Evolutionary conservation across 1,140 invertebrate species (phyloP).

Genomic region (Scaptomyza graminum): DNA sequence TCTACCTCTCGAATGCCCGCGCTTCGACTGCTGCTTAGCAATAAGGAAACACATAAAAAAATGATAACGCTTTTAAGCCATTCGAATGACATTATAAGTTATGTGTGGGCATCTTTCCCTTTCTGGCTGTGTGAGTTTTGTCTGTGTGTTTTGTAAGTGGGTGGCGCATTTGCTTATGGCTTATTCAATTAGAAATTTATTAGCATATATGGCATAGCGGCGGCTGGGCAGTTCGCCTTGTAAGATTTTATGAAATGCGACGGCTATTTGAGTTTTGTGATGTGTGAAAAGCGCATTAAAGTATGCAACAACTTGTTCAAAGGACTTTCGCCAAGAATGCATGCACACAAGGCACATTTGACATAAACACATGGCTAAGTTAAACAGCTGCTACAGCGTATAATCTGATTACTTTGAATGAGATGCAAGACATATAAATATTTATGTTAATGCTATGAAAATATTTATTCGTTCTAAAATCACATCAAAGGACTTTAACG

Average conservation of each 20-base stretch:
- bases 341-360: too few species aligned
- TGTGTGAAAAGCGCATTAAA: constrained; percentile 37
- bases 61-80: constrained; percentile 65
- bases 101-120: constrained; percentile 26
- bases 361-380: too few species aligned
- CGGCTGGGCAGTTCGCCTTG: constrained; percentile 7
- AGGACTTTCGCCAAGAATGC: neutral
- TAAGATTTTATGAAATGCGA: constrained; percentile 39
- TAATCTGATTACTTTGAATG: neutral
- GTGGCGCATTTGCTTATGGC: constrained; percentile 49
- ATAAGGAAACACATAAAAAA: constrained; percentile 63
- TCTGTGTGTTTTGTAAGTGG: constrained; percentile 1
- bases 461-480: too few species aligned
- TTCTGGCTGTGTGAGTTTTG: neutral
- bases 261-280: constrained; percentile 30
- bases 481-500: too few species aligned
- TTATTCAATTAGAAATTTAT: constrained; percentile 74
- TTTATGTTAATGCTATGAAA: too few species aligned
- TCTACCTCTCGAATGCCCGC: constrained; percentile 3
- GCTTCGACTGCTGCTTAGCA: constrained; percentile 51
- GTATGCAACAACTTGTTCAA: constrained; percentile 36
- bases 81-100: constrained; percentile 68
- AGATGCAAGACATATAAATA: too few species aligned
- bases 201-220: constrained; percentile 43
- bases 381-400: neutral